These are phyloP conservation scores for Hippasteria phrygiana DNA, from an alignment of 53 echinoderm and acorn worm genomes.

Conservation along the genomic window DNA sequence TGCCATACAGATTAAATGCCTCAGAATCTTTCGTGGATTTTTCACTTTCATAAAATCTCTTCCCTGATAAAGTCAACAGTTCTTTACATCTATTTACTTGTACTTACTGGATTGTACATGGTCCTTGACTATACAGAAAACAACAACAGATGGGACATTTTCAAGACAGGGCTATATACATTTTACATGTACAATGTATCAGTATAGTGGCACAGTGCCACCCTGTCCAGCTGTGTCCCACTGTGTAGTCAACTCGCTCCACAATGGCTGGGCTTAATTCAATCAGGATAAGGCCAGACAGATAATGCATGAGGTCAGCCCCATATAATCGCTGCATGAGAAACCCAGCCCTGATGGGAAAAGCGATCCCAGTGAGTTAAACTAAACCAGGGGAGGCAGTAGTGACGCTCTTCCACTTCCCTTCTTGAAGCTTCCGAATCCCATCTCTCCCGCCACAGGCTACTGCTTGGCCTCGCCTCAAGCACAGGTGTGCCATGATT, in stretches of 20 bases:
- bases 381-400: neutral
- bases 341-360: neutral
- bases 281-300: conserved; percentile 53
- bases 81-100: neutral
- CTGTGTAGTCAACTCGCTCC: too few species aligned
- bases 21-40: too few species aligned
- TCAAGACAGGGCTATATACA: neutral
- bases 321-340: neutral
- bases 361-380: neutral
- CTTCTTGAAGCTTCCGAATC: neutral
- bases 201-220: neutral
- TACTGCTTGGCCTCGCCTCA: neutral
- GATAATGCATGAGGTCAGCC: conserved; percentile 38
- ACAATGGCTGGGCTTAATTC: conserved; percentile 10
- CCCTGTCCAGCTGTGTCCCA: neutral
- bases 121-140: neutral
- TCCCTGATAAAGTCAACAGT: neutral
- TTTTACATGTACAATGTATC: neutral
- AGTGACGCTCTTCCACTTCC: neutral
- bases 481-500: neutral
- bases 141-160: neutral
- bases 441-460: neutral
- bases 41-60: too few species aligned
- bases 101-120: neutral
- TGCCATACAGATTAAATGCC: too few species aligned